Conservation (phyloP, 2,888 invertebrate species). For the Acanthosepion esculentum region DNA sequence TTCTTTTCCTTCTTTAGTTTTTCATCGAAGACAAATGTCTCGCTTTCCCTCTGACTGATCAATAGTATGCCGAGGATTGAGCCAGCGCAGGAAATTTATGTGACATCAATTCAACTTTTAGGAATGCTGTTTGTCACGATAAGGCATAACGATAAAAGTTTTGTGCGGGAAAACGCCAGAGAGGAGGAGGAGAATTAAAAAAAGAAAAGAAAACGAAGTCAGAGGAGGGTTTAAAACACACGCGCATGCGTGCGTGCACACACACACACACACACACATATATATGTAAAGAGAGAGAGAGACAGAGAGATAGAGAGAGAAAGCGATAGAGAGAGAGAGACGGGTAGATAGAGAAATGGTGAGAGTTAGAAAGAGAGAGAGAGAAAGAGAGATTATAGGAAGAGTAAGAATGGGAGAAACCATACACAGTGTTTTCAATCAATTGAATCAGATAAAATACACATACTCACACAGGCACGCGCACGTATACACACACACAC, state of each 20-base stretch:
- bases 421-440: not conserved
- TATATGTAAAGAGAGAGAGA: not conserved
- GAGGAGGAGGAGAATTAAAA: not conserved
- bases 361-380: not conserved
- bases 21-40: slow-evolving; percentile 21
- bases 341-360: not conserved
- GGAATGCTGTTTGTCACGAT: slow-evolving; percentile 21
- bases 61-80: not conserved
- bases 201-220: not conserved
- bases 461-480: not conserved
- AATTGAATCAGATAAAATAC: not conserved
- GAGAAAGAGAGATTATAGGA: too few species aligned
- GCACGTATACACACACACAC: not conserved
- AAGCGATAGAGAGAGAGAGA: not conserved
- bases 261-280: not conserved
- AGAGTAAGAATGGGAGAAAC: not conserved
- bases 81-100: not conserved
- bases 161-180: not conserved
- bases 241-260: not conserved
- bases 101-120: slow-evolving; percentile 33
- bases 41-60: not conserved
- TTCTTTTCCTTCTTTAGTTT: not conserved
- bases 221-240: not conserved
- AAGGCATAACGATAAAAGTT: not conserved
- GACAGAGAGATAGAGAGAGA: not conserved